phyloP scores from a whole-genome alignment of 2,888 invertebrate genomes.

The Craniophora ligustri region DNA sequence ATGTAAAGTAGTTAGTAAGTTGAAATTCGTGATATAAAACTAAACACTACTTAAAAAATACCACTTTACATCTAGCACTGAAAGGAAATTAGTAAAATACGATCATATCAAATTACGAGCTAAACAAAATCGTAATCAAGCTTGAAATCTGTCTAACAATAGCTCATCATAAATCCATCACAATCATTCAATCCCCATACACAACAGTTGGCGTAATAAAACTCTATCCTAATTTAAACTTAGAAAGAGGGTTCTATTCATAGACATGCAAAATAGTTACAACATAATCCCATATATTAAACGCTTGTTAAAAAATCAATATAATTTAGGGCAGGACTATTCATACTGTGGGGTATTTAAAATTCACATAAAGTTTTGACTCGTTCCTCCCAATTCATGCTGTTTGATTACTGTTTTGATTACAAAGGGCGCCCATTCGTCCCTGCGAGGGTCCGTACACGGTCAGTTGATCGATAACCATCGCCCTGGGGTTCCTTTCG shows the following conservation, averaged over 20 bases:
- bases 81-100: too few species aligned
- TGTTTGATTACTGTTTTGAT: conserved; percentile 86
- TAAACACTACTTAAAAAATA: too few species aligned
- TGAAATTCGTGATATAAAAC: too few species aligned
- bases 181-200: conserved; percentile 13
- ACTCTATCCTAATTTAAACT: conserved; percentile 39
- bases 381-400: conserved; percentile 72
- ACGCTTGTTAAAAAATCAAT: conserved; percentile 63
- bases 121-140: neutral
- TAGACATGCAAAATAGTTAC: conserved; percentile 56
- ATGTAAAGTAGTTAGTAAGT: too few species aligned
- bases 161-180: conserved; percentile 36
- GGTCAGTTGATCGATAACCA: conserved; percentile 81
- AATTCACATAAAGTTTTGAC: conserved; percentile 82
- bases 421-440: conserved; percentile 75
- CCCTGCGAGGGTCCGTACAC: conserved; percentile 59
- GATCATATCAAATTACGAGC: too few species aligned
- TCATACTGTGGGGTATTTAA: conserved; percentile 68
- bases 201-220: conserved; percentile 51
- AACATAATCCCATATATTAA: conserved; percentile 59
- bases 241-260: conserved; percentile 50
- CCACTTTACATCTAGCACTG: too few species aligned
- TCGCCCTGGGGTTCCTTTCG: conserved; percentile 64
- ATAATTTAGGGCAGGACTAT: conserved; percentile 53
- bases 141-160: conserved; percentile 34